Percentiles rank a stretch among this genome's conserved stretches.
Evolutionary conservation across 2,797 vertebrate species (phyloP).

Genomic region (Neosalanx taihuensis): DNA sequence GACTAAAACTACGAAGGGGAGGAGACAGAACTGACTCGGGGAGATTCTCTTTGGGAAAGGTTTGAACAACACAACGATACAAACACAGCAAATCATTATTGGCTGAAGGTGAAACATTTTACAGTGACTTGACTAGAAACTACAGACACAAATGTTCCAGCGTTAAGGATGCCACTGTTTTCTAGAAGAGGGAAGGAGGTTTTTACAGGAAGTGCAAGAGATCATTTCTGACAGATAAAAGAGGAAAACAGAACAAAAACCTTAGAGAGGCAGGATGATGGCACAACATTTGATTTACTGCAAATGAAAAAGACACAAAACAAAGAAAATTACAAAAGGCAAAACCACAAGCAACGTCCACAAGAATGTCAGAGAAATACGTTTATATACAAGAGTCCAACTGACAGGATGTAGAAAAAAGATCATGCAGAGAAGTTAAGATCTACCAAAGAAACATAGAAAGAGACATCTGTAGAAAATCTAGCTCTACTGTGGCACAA

Average conservation of each 20-base stretch:
- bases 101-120: not conserved
- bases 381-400: slow-evolving; percentile 34
- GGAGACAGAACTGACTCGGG: not conserved
- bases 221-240: slow-evolving; percentile 62
- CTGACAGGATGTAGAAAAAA: slow-evolving; percentile 54
- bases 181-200: slow-evolving; percentile 50
- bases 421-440: slow-evolving; percentile 59
- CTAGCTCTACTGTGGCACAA: slow-evolving; percentile 16
- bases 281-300: slow-evolving; percentile 84
- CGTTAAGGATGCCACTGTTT: slow-evolving; percentile 45
- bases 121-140: not conserved
- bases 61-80: not conserved
- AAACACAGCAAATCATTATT: not conserved
- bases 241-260: slow-evolving; percentile 86
- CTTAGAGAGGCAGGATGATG: slow-evolving; percentile 84
- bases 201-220: slow-evolving; percentile 31
- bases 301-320: slow-evolving; percentile 80
- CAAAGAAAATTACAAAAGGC: slow-evolving; percentile 74
- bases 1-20: not conserved
- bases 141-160: not conserved
- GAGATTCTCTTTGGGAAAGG: slow-evolving; percentile 2
- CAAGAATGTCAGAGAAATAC: slow-evolving; percentile 56
- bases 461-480: slow-evolving; percentile 21
- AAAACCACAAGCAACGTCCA: slow-evolving; percentile 67
- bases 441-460: slow-evolving; percentile 29